phyloP scores from a whole-genome alignment of 2,888 invertebrate species.

The Acleris holmiana region DNA sequence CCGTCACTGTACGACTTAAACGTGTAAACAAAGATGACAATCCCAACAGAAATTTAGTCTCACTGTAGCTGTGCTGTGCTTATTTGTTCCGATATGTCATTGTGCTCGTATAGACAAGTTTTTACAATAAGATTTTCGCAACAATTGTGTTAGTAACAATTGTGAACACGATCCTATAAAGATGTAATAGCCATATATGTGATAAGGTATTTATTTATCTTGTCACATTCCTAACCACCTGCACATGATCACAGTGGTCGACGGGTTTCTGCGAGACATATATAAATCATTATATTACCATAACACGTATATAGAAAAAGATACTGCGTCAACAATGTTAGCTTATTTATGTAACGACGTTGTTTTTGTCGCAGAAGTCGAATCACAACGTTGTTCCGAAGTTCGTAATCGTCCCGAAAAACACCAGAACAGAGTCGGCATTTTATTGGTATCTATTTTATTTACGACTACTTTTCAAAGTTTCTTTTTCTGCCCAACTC shows the following conservation, averaged over 20 bases:
- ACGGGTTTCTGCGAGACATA: slow-evolving; percentile 3
- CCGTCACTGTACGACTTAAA: too few species aligned
- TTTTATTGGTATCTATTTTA: too few species aligned
- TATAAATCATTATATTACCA: slow-evolving; percentile 11
- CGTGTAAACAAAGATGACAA: too few species aligned
- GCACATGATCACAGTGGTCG: slow-evolving; percentile 1
- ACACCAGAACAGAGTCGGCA: too few species aligned
- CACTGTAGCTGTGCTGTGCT: too few species aligned
- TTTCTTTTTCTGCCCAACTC: too few species aligned
- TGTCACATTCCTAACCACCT: slow-evolving; percentile 7
- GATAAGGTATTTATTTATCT: slow-evolving; percentile 2
- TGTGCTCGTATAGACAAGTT: background rate
- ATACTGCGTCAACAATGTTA: slow-evolving; percentile 1
- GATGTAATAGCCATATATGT: slow-evolving; percentile 1
- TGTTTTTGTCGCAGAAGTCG: slow-evolving; percentile 12
- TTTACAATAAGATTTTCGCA: background rate
- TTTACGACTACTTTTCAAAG: too few species aligned
- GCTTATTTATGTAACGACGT: slow-evolving; percentile 19
- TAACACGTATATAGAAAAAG: background rate
- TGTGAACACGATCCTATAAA: slow-evolving; percentile 5
- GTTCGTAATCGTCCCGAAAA: too few species aligned
- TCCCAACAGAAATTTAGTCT: too few species aligned
- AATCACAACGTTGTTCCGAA: background rate
- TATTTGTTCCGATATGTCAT: too few species aligned
- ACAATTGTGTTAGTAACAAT: background rate